phyloP scores from a whole-genome alignment of 2,113 vertebrate genomes.

The Anolis sagrei region DNA sequence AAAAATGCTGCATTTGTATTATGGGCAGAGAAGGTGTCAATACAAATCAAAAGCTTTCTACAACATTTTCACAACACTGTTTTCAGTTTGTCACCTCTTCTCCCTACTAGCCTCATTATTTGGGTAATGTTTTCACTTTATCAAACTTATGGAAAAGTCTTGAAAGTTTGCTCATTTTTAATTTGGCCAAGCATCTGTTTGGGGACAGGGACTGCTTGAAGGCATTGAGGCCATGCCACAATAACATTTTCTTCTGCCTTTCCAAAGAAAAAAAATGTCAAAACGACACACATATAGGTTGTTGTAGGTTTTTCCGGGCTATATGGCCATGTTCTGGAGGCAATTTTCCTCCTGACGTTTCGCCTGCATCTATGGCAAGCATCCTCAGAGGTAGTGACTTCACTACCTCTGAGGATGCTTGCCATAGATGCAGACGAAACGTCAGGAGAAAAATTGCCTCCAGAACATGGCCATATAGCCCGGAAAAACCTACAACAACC shows the following conservation, averaged over 20 bases:
- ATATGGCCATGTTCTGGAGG: too few species aligned
- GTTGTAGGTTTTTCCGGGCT: too few species aligned
- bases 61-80: constrained; percentile 2
- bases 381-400: too few species aligned
- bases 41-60: constrained; percentile 33
- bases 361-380: too few species aligned
- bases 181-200: background rate
- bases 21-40: background rate
- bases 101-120: background rate
- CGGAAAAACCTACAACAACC: too few species aligned
- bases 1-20: background rate
- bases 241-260: background rate
- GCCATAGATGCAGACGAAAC: too few species aligned
- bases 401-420: too few species aligned
- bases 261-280: too few species aligned
- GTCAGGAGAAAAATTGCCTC: too few species aligned
- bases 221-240: background rate
- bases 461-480: too few species aligned
- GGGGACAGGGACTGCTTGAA: background rate
- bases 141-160: background rate
- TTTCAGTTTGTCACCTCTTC: background rate
- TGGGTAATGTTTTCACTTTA: constrained; percentile 10
- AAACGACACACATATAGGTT: too few species aligned
- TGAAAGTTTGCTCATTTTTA: background rate
- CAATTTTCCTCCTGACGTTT: too few species aligned